Evolutionary conservation across 1,140 invertebrate species (phyloP).

Genomic region (Ptiloglossa arizonensis): DNA sequence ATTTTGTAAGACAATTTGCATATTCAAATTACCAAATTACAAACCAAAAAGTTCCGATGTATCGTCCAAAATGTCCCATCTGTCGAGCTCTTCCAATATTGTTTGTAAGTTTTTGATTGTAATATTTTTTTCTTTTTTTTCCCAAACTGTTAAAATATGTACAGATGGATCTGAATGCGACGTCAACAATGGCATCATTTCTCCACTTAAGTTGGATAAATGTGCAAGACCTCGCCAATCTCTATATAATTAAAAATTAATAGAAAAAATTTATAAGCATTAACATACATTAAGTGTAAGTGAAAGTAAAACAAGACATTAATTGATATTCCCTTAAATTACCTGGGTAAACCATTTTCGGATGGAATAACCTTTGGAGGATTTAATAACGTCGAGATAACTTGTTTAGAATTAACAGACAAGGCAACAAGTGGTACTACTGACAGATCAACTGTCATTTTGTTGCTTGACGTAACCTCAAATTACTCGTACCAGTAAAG

Average conservation of each 20-base stretch:
- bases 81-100: conserved; percentile 84
- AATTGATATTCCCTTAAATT: no score
- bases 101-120: conserved; percentile 81
- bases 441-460: conserved; percentile 84
- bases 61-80: conserved; percentile 87
- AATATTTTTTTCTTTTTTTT: conserved; percentile 73
- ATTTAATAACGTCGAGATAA: conserved; percentile 84
- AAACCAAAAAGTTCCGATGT: conserved; percentile 82
- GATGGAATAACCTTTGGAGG: conserved; percentile 83
- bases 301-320: not conserved
- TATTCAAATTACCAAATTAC: conserved; percentile 63
- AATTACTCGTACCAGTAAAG: not conserved
- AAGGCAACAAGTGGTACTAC: conserved; percentile 85
- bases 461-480: not conserved
- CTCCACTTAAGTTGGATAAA: conserved; percentile 80
- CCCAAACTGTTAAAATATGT: conserved; percentile 82
- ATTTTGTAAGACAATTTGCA: not conserved
- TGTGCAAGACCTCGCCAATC: conserved; percentile 87
- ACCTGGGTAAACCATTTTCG: conserved; percentile 83
- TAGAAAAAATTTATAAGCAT: not conserved
- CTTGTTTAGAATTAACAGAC: conserved; percentile 76
- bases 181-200: conserved; percentile 79
- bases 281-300: conserved; percentile 15
- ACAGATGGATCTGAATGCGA: conserved; percentile 81
- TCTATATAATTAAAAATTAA: conserved; percentile 72